A percentile compares a stretch with the other conserved stretches of the same genome.
Conservation (phyloP, 1,140 invertebrate genomes). For the Zeugodacus cucurbitae region DNA sequence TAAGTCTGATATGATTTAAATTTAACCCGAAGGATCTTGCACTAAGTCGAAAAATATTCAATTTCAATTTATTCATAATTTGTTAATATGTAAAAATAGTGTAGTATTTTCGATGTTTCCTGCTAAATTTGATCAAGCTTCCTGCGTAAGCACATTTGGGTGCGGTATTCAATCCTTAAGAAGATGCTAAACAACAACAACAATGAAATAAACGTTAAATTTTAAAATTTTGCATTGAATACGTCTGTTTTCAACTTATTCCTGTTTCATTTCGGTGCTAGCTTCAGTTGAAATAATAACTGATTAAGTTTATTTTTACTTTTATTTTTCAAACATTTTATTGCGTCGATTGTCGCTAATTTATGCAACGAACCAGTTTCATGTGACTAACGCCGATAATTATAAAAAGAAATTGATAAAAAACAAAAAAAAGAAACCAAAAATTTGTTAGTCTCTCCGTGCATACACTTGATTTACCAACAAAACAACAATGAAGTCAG, state of each 20-base stretch:
- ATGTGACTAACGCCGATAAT: constrained; percentile 5
- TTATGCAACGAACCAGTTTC: background rate
- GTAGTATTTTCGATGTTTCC: background rate
- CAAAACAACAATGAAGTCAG: background rate
- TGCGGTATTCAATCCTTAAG: background rate
- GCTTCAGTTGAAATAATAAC: background rate
- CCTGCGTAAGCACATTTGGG: background rate
- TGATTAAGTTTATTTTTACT: background rate
- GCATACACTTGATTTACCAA: background rate
- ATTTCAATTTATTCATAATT: too few species aligned
- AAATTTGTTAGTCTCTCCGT: background rate
- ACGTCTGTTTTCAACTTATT: background rate
- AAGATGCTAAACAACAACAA: background rate
- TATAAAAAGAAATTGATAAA: background rate
- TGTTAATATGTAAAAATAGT: too few species aligned
- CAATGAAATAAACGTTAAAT: background rate
- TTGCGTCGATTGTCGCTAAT: background rate
- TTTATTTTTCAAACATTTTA: background rate
- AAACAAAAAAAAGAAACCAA: background rate
- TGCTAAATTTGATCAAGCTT: background rate
- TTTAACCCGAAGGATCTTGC: too few species aligned
- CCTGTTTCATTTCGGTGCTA: background rate
- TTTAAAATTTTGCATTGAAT: background rate
- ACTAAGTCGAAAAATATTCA: too few species aligned
- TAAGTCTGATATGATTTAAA: too few species aligned